Evolutionary conservation across 2,113 vertebrate species (phyloP).

Genomic region (Pedionomus torquatus): DNA sequence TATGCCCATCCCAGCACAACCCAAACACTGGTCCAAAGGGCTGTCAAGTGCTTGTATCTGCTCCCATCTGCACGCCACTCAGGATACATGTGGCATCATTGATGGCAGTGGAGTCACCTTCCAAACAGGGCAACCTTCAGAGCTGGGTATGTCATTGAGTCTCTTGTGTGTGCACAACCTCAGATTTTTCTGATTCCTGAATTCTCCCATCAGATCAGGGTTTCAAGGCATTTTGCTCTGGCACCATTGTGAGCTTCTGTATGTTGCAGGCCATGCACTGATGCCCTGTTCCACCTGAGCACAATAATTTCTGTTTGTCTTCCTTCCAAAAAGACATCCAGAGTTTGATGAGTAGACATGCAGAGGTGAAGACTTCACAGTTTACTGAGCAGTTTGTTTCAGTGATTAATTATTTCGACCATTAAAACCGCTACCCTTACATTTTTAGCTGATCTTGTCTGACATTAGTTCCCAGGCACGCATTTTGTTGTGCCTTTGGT

Average conservation of each 20-base stretch:
- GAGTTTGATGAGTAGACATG: background rate
- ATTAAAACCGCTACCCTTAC: background rate
- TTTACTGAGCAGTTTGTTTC: background rate
- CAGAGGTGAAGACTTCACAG: background rate
- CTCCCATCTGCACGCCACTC: background rate
- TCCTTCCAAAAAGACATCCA: background rate
- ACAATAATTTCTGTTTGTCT: background rate
- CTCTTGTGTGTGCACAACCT: background rate
- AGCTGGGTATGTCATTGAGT: background rate
- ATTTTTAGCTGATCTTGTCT: background rate
- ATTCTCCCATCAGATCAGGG: background rate
- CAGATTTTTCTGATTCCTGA: background rate
- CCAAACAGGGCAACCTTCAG: background rate
- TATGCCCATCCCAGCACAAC: background rate
- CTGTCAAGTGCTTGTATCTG: background rate
- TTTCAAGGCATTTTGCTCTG: background rate
- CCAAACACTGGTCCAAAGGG: background rate
- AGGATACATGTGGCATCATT: fast-evolving
- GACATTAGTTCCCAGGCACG: background rate
- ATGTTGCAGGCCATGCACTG: background rate
- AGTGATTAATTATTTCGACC: background rate
- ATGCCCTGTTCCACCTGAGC: background rate
- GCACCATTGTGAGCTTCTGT: background rate
- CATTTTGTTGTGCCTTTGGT: background rate
- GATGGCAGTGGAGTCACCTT: background rate